These are phyloP conservation scores for Sphaeramia orbicularis DNA, from an alignment of 2,797 vertebrate genomes.

Conservation along the genomic window DNA sequence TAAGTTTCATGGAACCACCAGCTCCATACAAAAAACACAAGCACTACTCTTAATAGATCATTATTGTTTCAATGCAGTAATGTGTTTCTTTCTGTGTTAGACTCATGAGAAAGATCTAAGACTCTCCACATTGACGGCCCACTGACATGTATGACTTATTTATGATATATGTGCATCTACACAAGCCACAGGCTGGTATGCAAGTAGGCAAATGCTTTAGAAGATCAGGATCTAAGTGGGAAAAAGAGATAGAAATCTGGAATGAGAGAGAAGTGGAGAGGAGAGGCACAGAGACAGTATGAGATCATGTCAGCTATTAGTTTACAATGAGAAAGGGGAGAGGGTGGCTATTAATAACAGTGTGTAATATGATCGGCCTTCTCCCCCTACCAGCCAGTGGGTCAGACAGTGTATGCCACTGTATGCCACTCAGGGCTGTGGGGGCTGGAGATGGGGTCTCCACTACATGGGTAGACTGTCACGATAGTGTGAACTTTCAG, in stretches of 20 bases:
- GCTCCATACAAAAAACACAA: background rate
- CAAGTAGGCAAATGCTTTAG: slow-evolving; percentile 13
- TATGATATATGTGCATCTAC: slow-evolving; percentile 1
- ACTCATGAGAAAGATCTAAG: background rate
- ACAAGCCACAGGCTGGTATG: background rate
- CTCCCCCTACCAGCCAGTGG: slow-evolving; percentile 22
- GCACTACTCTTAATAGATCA: background rate
- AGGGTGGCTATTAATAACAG: slow-evolving; percentile 78
- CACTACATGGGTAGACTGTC: background rate
- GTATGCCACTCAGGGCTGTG: slow-evolving; percentile 37
- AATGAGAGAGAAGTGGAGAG: slow-evolving; percentile 9
- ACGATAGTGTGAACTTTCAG: slow-evolving; percentile 2
- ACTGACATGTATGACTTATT: background rate
- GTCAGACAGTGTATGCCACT: slow-evolving; percentile 35
- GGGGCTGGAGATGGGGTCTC: background rate
- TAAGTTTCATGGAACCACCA: background rate
- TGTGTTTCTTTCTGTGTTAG: background rate
- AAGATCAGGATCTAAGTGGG: slow-evolving; percentile 11
- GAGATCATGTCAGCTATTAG: slow-evolving; percentile 59
- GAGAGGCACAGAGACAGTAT: slow-evolving; percentile 26
- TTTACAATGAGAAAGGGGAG: slow-evolving; percentile 75
- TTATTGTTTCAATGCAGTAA: too few species aligned
- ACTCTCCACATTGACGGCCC: background rate
- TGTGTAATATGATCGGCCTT: slow-evolving; percentile 68
- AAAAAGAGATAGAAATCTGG: background rate